phyloP scores from a whole-genome alignment of 2,113 vertebrate species.

The Eurypyga helias region DNA sequence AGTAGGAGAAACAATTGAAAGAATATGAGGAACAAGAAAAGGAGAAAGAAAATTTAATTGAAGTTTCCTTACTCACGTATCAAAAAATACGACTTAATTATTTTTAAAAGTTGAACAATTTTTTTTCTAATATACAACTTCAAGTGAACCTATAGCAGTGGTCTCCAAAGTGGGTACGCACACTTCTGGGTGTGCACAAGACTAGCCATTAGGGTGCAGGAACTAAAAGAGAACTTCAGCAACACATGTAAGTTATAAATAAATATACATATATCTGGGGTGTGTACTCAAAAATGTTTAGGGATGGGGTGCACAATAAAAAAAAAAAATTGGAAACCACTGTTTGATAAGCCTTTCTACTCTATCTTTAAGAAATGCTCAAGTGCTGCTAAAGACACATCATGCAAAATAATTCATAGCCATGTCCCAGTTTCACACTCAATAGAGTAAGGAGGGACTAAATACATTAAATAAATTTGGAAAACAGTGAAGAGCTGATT shows the following conservation, averaged over 20 bases:
- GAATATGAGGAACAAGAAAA: background rate
- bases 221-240: background rate
- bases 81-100: rapidly evolving
- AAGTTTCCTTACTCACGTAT: background rate
- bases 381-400: background rate
- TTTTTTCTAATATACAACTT: background rate
- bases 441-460: background rate
- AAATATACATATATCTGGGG: background rate
- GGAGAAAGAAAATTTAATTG: background rate
- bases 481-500: background rate
- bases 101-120: background rate
- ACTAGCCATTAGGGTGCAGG: background rate
- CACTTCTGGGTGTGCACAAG: background rate
- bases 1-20: background rate
- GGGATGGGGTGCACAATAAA: background rate
- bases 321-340: background rate
- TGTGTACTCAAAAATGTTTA: background rate
- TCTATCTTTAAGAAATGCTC: background rate
- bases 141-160: background rate
- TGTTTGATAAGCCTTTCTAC: background rate
- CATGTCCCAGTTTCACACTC: background rate
- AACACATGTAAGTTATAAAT: background rate
- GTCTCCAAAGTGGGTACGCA: background rate
- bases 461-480: background rate
- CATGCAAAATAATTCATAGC: background rate